Base-by-base conservation (phyloP, 2,113 vertebrate genomes). In the Dendropsophus ebraccatus region DNA sequence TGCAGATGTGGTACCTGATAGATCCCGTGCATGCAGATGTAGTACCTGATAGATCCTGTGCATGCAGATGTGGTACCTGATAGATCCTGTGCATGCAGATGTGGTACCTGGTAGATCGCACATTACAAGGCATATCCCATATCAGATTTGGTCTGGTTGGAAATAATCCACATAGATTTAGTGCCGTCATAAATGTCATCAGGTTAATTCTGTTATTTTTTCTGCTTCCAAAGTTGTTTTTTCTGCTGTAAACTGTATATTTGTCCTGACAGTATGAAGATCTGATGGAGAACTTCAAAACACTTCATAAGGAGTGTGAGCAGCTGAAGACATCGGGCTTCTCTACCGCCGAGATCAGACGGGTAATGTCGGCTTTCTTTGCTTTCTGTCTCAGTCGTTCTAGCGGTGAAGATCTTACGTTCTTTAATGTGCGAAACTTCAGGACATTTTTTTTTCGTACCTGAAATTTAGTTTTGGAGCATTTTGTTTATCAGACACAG, bases 321-420 rank as follows among this genome's bases (percentile, higher is more conserved):
- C 96, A 97, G 79, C 95, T 99, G 82, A 98, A 95, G 92, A 95
- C 93, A 58, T 99, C 96, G 65, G 97, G 97, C 76, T 97, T 98
- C 89, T 99, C 97, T 87, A 96, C 96, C 23, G 95, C 97, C 89
- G 98, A 99, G 92, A 99, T 99, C 90, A 94, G 97, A 93, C 95
- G 93, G 96, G 98, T 99, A 95, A 95, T 87, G 35, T 30, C 37
- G 30, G 11, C 28, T 70, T 41, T 10, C 17, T 41, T 8, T 37
- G 62, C 28, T 67, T 67, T 32, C 19, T 41, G 1, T 70, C 32
- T 70, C 21, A 30, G 23, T 70, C 8, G 12, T 70, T 2, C 17
- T 41, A 41, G 19, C 17, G 9, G 1, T 30, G 13, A 32, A 67
- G 7, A 69, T 69, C 9, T 69, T 9, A 7, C 30, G 14, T 6